These are phyloP conservation scores for Microplitis deprimator DNA, from an alignment of 2,888 invertebrate genomes.

Conservation along the genomic window DNA sequence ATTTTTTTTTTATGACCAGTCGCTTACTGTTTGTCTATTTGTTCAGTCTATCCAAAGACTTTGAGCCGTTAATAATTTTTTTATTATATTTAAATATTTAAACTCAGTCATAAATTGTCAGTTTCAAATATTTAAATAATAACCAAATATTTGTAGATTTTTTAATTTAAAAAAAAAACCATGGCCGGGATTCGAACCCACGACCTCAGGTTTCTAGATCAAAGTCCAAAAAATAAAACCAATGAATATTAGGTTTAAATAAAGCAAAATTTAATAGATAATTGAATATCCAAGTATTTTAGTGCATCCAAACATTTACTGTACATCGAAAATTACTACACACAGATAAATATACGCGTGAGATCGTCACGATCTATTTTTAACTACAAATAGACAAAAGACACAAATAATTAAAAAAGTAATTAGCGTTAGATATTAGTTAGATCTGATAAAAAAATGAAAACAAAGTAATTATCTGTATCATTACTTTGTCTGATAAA, in stretches of 20 bases:
- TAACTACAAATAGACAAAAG: not conserved
- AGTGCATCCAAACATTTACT: no score
- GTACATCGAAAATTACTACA: not conserved
- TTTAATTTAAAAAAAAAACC: not conserved
- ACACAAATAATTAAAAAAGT: no score
- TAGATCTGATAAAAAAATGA: no score
- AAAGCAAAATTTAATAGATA: no score
- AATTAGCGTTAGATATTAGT: no score
- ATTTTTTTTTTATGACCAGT: not conserved
- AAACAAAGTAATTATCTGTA: no score
- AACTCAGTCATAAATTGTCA: no score
- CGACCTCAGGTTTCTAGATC: not conserved
- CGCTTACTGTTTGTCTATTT: slow-evolving; percentile 9
- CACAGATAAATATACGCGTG: not conserved
- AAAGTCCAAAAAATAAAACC: not conserved
- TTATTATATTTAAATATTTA: slow-evolving; percentile 3
- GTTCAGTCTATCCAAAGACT: slow-evolving; percentile 7
- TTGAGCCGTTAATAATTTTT: slow-evolving; percentile 13
- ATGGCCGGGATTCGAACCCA: not conserved
- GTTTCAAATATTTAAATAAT: no score
- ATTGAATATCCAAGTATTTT: no score
- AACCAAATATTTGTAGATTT: no score
- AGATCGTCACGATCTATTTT: slow-evolving; percentile 9
- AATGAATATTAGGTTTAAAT: no score
- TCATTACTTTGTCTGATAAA: no score